Conservation (phyloP, 2,113 vertebrate species). For the Columba janthina region DNA sequence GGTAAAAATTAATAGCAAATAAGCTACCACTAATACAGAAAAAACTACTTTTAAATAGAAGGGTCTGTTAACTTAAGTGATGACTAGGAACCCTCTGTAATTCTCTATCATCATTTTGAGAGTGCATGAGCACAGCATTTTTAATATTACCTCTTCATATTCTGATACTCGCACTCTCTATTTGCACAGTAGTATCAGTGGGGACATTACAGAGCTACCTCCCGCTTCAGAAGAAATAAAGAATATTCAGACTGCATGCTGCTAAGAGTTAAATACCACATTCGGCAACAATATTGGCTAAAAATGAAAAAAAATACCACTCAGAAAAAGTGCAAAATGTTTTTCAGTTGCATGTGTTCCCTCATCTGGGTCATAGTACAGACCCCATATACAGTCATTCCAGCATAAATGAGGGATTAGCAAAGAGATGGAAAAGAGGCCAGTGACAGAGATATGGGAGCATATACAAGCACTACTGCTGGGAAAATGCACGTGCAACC, state of each 20-base stretch:
- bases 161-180: neutral
- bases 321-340: neutral
- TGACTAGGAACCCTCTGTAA: neutral
- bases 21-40: neutral
- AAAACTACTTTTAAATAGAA: neutral
- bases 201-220: neutral
- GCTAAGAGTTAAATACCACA: neutral
- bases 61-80: neutral
- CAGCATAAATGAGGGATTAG: neutral
- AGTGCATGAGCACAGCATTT: neutral
- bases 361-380: neutral
- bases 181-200: neutral
- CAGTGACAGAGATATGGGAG: neutral
- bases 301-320: neutral
- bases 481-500: neutral
- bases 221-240: neutral
- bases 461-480: neutral
- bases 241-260: neutral
- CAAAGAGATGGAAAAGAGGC: neutral
- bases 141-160: neutral
- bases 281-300: neutral
- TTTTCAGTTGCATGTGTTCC: neutral
- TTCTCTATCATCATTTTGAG: neutral
- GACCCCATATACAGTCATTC: neutral
- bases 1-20: neutral